Evolutionary conservation across 2,113 vertebrate genomes (phyloP).

Genomic region (Megaceryle torquata): DNA sequence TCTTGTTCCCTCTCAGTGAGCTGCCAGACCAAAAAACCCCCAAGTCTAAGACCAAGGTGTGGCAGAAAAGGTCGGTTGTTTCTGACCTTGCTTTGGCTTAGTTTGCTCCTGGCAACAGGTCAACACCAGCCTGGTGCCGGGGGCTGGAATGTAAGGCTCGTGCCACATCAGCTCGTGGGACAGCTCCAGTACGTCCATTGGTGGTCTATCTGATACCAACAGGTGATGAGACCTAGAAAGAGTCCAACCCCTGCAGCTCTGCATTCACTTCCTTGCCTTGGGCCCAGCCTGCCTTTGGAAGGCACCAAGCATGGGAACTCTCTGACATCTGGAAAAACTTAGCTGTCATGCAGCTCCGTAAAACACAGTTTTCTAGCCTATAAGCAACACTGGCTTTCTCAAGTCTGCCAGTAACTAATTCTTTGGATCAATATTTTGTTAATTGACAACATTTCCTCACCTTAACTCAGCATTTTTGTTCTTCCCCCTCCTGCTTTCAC

Average conservation of each 20-base stretch:
- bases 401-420: background rate
- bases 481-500: background rate
- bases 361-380: background rate
- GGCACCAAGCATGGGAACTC: background rate
- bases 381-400: background rate
- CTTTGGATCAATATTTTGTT: background rate
- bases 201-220: background rate
- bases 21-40: background rate
- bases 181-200: background rate
- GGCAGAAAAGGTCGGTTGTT: background rate
- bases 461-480: background rate
- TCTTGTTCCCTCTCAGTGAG: accelerated
- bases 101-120: background rate
- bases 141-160: background rate
- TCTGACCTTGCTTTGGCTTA: background rate
- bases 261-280: background rate
- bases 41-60: background rate
- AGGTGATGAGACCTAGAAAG: background rate
- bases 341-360: background rate
- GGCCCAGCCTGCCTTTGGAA: background rate
- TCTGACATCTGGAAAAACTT: background rate
- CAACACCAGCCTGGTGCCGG: background rate
- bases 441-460: background rate
- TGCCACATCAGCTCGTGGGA: background rate
- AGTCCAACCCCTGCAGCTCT: background rate